A percentile compares a stretch with the other conserved stretches of the same genome.
These are phyloP conservation scores for Patella pellucida DNA, from an alignment of 2,888 invertebrate species.

Conservation along the genomic window DNA sequence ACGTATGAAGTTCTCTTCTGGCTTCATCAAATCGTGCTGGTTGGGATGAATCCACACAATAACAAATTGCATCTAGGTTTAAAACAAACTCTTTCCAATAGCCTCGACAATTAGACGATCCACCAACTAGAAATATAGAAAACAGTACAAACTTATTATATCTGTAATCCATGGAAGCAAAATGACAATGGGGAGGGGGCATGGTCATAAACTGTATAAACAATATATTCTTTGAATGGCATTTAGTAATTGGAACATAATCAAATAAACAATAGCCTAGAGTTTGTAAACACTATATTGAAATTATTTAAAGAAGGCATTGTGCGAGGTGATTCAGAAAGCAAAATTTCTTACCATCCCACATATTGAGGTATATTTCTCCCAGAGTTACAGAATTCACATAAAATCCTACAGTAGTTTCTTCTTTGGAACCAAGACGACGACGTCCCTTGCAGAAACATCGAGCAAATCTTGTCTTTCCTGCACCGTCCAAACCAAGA, in stretches of 20 bases:
- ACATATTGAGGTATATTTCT: conserved; percentile 22
- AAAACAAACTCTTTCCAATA: conserved; percentile 22
- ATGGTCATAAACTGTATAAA: no score
- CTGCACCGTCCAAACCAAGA: conserved; percentile 25
- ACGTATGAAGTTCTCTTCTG: conserved; percentile 44
- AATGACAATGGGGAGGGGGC: neutral
- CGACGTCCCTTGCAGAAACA: conserved; percentile 21
- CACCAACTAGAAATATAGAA: conserved; percentile 18
- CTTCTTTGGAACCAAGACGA: conserved; percentile 14
- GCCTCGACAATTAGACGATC: conserved; percentile 15
- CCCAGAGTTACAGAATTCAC: conserved; percentile 25
- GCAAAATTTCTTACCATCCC: conserved; percentile 22
- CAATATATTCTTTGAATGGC: no score
- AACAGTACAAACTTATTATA: neutral
- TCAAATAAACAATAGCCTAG: no score
- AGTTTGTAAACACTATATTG: no score
- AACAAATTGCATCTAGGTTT: conserved; percentile 19
- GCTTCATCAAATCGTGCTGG: conserved; percentile 41
- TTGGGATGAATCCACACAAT: conserved; percentile 50
- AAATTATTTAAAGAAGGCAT: no score
- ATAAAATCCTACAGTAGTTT: conserved; percentile 26
- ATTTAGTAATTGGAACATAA: no score
- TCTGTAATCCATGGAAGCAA: neutral
- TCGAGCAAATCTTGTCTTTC: conserved; percentile 23
- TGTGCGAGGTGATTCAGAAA: no score